Conservation (phyloP, 2,888 invertebrate genomes). For the Hydriomena furcata region DNA sequence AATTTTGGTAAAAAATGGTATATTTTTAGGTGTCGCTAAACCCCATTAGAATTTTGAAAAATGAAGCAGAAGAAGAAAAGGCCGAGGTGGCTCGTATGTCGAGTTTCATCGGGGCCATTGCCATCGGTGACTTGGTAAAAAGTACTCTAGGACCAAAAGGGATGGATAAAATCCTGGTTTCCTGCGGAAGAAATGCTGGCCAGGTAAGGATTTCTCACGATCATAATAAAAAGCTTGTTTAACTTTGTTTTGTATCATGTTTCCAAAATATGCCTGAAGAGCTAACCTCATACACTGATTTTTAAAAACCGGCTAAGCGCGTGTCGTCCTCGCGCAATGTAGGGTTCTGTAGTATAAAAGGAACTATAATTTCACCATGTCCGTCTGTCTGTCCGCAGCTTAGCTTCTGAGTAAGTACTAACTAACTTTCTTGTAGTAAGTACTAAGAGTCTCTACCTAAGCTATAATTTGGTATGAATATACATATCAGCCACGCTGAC, state of each 20-base stretch:
- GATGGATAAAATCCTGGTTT: conserved; percentile 96
- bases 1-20: conserved; percentile 30
- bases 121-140: conserved; percentile 99
- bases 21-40: conserved; percentile 90
- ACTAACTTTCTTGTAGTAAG: too few species aligned
- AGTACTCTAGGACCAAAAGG: conserved; percentile 99
- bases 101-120: conserved; percentile 99
- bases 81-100: conserved; percentile 98
- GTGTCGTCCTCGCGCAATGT: too few species aligned
- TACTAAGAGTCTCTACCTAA: too few species aligned
- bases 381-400: too few species aligned
- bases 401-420: too few species aligned
- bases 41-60: conserved; percentile 96
- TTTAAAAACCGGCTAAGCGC: too few species aligned
- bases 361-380: too few species aligned
- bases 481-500: too few species aligned
- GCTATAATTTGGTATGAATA: too few species aligned
- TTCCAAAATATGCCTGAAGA: not conserved
- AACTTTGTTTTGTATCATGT: not conserved
- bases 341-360: too few species aligned
- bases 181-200: conserved; percentile 90
- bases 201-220: conserved; percentile 58
- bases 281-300: conserved; percentile 20
- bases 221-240: not conserved
- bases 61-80: conserved; percentile 99